Percentiles rank a stretch among this genome's conserved stretches.
Conservation (phyloP, 2,888 invertebrate genomes). For the Trypoxylon attenuatum region DNA sequence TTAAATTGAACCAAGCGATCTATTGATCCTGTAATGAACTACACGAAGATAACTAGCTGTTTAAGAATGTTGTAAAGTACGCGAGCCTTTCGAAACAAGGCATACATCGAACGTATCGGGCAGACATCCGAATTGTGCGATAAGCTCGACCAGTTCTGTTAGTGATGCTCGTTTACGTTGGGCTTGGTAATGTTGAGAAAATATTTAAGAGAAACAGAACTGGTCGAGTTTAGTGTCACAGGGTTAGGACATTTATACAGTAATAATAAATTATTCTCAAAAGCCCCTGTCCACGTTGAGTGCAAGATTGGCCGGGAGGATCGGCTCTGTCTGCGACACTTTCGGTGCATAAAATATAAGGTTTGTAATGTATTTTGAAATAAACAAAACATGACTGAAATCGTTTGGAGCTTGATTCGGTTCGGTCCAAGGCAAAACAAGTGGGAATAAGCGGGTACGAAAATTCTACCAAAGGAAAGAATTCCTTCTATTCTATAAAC, state of each 20-base stretch:
- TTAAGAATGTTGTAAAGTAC: background rate
- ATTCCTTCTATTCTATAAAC: too few relatives aligned
- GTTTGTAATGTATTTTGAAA: conserved; percentile 1
- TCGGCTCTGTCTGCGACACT: background rate
- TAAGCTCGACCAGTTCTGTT: background rate
- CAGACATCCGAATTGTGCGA: background rate
- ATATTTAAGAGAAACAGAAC: background rate
- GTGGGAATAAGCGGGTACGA: too few relatives aligned
- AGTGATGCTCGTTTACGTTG: background rate
- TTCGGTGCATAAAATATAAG: background rate
- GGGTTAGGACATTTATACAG: too few relatives aligned
- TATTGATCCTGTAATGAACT: conserved; percentile 10
- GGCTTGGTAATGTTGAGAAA: background rate
- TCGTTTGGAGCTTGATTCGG: too few relatives aligned
- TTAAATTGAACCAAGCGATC: conserved; percentile 23
- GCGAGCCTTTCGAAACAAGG: background rate
- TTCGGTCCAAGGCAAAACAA: too few relatives aligned
- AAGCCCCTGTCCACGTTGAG: too few relatives aligned
- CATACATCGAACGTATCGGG: background rate
- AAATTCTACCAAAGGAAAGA: too few relatives aligned
- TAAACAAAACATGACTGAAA: background rate
- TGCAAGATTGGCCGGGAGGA: too few relatives aligned
- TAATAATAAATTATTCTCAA: too few relatives aligned
- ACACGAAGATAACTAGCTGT: background rate
- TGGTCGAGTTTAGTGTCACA: too few relatives aligned